phyloP scores from a whole-genome alignment of 92 coral and sea anemone species.

The Heteractis magnifica region DNA sequence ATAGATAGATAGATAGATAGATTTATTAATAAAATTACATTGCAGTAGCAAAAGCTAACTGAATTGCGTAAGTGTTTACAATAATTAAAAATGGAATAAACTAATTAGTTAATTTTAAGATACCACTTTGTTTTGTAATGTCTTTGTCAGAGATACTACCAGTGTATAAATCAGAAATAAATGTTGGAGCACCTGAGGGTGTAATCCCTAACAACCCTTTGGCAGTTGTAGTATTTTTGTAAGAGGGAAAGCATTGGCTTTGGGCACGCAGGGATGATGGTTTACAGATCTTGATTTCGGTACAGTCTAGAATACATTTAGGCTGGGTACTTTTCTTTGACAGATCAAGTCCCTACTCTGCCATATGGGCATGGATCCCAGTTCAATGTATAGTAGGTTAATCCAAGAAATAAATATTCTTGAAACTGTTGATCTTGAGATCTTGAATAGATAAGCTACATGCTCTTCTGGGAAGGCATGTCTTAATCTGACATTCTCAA shows the following conservation, averaged over 20 bases:
- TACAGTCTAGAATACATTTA: slow-evolving; percentile 49
- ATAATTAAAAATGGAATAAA: no score
- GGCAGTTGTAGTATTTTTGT: slow-evolving; percentile 49
- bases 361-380: slow-evolving; percentile 53
- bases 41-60: no score
- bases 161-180: slow-evolving; percentile 44
- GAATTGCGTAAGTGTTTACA: no score
- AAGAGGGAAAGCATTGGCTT: slow-evolving; percentile 50
- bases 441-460: slow-evolving; percentile 27
- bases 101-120: no score
- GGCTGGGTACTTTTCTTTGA: slow-evolving; percentile 36
- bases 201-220: slow-evolving; percentile 54
- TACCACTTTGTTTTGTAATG: slow-evolving; percentile 54
- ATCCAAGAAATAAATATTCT: slow-evolving; percentile 37
- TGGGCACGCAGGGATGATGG: slow-evolving; percentile 49
- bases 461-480: slow-evolving; percentile 35
- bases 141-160: slow-evolving; percentile 53
- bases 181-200: slow-evolving; percentile 49
- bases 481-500: slow-evolving; percentile 33
- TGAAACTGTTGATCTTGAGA: slow-evolving; percentile 29
- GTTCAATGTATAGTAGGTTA: slow-evolving; percentile 30
- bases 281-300: slow-evolving; percentile 47
- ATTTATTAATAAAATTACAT: no score
- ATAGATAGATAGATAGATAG: no score
- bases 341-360: slow-evolving; percentile 32